Conservation (phyloP, 2,888 invertebrate species). For the Sclerodermus sp. region DNA sequence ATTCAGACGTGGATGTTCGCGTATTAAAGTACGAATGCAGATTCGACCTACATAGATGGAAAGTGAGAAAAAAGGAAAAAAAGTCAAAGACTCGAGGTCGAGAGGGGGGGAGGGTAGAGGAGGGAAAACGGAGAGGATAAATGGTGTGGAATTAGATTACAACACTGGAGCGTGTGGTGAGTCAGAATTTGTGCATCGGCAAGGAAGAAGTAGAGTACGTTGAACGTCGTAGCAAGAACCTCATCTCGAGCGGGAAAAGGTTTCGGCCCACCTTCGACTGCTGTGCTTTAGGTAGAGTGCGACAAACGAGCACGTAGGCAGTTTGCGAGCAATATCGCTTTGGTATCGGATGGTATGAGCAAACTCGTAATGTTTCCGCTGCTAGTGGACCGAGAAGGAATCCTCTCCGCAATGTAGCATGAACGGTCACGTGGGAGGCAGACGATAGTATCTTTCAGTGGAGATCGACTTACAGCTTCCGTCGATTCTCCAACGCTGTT, state of each 20-base stretch:
- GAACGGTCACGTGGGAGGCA: conserved; percentile 24
- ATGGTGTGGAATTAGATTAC: no score
- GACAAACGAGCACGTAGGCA: neutral
- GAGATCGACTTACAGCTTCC: conserved; percentile 35
- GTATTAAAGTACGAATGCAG: no score
- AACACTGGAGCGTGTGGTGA: conserved; percentile 7
- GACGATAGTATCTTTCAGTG: conserved; percentile 28
- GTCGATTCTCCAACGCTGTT: conserved; percentile 4
- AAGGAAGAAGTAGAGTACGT: no score
- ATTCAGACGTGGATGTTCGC: no score
- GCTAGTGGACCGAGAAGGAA: conserved; percentile 17
- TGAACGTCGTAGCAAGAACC: conserved; percentile 20
- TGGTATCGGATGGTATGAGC: conserved; percentile 29
- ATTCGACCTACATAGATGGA: no score
- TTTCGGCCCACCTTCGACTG: conserved; percentile 20
- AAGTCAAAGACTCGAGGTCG: no score
- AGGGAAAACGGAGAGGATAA: no score
- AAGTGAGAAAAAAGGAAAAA: no score
- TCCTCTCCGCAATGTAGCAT: conserved; percentile 16
- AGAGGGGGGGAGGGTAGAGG: no score
- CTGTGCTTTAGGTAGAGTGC: no score
- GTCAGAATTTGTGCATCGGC: conserved; percentile 19
- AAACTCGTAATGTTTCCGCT: conserved; percentile 28
- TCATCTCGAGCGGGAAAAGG: conserved; percentile 19
- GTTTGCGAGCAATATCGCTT: conserved; percentile 27